These are phyloP conservation scores for Laothoe populi DNA, from an alignment of 2,888 invertebrate species.

Conservation along the genomic window DNA sequence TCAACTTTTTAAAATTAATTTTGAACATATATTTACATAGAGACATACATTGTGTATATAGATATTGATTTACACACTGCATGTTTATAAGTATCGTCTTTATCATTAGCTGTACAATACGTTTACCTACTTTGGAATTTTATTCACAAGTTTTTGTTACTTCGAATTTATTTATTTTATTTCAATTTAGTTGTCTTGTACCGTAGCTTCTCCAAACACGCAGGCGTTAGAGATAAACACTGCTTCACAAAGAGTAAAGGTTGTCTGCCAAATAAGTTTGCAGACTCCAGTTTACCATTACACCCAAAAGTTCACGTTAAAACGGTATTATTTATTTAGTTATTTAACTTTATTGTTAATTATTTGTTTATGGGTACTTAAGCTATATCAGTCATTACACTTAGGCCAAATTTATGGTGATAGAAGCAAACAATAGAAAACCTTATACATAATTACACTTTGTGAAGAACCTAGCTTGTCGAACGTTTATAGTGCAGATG, in stretches of 20 bases:
- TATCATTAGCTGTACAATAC: constrained; percentile 50
- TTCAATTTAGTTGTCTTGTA: constrained; percentile 28
- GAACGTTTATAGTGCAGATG: neutral
- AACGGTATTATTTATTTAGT: neutral
- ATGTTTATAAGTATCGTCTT: constrained; percentile 66
- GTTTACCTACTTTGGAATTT: constrained; percentile 47
- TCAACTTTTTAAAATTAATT: constrained; percentile 79
- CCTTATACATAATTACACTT: neutral
- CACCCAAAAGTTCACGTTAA: neutral
- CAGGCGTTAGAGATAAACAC: neutral
- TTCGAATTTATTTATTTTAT: constrained; percentile 51
- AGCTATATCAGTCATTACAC: neutral
- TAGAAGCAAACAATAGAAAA: neutral
- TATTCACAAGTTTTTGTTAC: constrained; percentile 51
- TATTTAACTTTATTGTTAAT: neutral
- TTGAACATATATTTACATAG: constrained; percentile 65
- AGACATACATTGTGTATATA: constrained; percentile 71
- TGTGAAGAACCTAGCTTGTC: neutral
- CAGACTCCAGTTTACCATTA: neutral
- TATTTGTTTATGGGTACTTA: neutral
- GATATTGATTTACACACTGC: constrained; percentile 73
- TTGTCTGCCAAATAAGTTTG: neutral
- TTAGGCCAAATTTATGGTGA: constrained; percentile 11
- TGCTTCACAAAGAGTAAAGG: neutral
- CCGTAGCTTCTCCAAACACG: constrained; percentile 12